Percentiles rank a stretch among this genome's conserved stretches.
Evolutionary conservation across 2,888 invertebrate genomes (phyloP).

Genomic region (Marasmarcha lunaedactyla): DNA sequence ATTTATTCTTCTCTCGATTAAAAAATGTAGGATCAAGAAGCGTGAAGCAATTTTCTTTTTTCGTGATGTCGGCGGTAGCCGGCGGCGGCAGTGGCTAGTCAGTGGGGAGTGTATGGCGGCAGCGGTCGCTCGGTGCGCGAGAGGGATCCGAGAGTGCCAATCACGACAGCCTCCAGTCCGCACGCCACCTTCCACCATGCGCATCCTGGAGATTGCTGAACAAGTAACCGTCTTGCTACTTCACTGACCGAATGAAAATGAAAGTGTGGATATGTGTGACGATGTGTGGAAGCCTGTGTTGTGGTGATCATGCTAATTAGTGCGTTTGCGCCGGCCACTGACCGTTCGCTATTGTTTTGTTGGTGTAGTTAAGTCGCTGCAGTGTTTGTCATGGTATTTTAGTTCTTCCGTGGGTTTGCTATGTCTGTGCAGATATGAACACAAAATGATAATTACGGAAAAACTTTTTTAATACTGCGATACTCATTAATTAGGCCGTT

Average conservation of each 20-base stretch:
- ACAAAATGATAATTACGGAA: too few species aligned
- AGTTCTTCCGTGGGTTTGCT: too few species aligned
- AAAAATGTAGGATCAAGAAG: slow-evolving; percentile 59
- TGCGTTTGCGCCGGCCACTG: too few species aligned
- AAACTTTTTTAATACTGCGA: too few species aligned
- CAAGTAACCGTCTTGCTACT: slow-evolving; percentile 40
- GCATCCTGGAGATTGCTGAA: slow-evolving; percentile 62
- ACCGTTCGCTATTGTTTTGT: too few species aligned
- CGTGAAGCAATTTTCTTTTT: slow-evolving; percentile 68
- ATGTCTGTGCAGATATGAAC: too few species aligned
- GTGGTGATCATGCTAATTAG: slow-evolving; percentile 3
- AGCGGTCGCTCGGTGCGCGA: slow-evolving; percentile 31
- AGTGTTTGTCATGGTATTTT: too few species aligned
- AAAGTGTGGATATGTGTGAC: too few species aligned
- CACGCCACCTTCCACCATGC: slow-evolving; percentile 29
- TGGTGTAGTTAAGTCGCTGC: too few species aligned
- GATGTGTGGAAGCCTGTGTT: slow-evolving; percentile 9
- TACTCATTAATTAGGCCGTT: too few species aligned
- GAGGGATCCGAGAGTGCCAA: slow-evolving; percentile 16
- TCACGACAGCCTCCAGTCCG: slow-evolving; percentile 17
- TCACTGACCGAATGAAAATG: slow-evolving; percentile 25
- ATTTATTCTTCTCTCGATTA: slow-evolving; percentile 56
- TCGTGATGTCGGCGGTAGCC: slow-evolving; percentile 26
- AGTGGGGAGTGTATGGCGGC: slow-evolving; percentile 38
- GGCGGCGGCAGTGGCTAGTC: slow-evolving; percentile 32